Evolutionary conservation across 1,140 invertebrate species (phyloP), one percentile per base, ranked within the genome.

Genomic region (Bombyx mandarina): DNA sequence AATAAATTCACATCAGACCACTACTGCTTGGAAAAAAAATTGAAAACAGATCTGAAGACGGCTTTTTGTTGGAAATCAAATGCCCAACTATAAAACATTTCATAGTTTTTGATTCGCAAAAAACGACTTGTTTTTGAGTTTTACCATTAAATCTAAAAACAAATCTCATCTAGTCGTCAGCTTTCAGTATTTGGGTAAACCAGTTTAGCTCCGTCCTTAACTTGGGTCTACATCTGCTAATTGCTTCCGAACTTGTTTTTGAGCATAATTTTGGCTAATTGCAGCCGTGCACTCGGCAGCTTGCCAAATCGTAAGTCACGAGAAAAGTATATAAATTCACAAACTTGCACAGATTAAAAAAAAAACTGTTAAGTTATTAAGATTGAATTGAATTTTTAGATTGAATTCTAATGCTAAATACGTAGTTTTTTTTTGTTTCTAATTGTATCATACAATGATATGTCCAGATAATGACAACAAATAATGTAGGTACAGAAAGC

Each of bases 191-290:
- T 35, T 35, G 26, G 26, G 26, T 63, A 61, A 74, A 71, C 65
- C 63, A 62, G 60, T 64, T 74, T 69, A 70, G 67, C 66, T 57
- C 61, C 61, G 63, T 69, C 67, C 68, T 73, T 72, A 71, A 79
- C 70, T 76, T 71, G 60, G 61, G 69, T 77, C 70, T 76, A 76
- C 75, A 82, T 77, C 73, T 75, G 75, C 75, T 82, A 83, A 86
- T 86, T 83, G 74, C 77, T 79, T 73, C 63, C 60, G 67, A 82
- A 82, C 69, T 81, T 82, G 82, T 86, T 86, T 83, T 83, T 77
- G 69, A 71, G 74, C 73, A 81, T 82, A 81, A 83, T 86, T 86
- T 80, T 71, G 66, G 80, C 78, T 83, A 86, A 86, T 82, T 83
- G 77, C 79, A 77, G 65, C 63, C 62, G 70, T 66, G 71, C 67